These are phyloP conservation scores for Lasioglossum albipes DNA, from an alignment of 1,140 invertebrate genomes.

Conservation along the genomic window DNA sequence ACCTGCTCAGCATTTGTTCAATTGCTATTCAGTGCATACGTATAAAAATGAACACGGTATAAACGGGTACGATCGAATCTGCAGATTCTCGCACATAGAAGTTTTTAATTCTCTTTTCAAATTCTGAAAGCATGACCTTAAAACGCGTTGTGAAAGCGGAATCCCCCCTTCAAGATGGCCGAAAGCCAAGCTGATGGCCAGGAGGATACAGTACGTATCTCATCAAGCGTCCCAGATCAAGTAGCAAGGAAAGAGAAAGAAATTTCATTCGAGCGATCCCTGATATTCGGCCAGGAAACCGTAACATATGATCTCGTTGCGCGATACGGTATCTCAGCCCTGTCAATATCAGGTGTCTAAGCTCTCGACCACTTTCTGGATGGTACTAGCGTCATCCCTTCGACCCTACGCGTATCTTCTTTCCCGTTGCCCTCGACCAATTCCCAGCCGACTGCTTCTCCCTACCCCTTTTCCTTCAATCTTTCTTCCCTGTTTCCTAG, in stretches of 20 bases:
- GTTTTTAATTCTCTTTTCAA: too few relatives aligned
- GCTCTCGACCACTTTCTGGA: constrained; percentile 29
- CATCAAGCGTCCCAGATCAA: not conserved
- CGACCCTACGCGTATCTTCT: not conserved
- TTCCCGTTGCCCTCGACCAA: not conserved
- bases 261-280: constrained; percentile 35
- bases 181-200: not conserved
- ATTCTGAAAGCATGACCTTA: too few relatives aligned
- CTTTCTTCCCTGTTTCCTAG: constrained; percentile 13
- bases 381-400: constrained; percentile 8
- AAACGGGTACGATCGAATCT: too few relatives aligned
- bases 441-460: not conserved
- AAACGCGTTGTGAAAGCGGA: too few relatives aligned
- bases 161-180: not conserved
- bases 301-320: constrained; percentile 39
- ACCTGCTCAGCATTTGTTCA: too few relatives aligned
- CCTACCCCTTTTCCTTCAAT: not conserved
- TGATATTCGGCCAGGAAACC: constrained; percentile 35
- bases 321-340: constrained; percentile 51
- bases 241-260: constrained; percentile 23
- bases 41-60: too few relatives aligned
- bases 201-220: constrained; percentile 15
- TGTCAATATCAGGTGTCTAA: constrained; percentile 57
- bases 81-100: not conserved
- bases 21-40: too few relatives aligned